Evolutionary conservation across 2,113 vertebrate genomes (phyloP), one percentile per base, ranked within the genome.

Genomic region (Pelusios castaneus): DNA sequence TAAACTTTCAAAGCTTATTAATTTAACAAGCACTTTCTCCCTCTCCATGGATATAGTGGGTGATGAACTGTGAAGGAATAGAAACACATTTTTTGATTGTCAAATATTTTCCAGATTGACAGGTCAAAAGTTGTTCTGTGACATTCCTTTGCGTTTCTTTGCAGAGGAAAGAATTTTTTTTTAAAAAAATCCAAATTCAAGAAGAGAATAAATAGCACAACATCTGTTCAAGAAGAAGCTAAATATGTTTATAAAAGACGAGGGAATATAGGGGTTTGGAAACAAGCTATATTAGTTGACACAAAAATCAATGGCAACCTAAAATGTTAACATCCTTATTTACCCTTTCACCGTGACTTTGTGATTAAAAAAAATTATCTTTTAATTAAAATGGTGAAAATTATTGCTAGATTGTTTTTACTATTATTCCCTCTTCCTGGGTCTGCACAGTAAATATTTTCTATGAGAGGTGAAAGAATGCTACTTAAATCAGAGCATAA

Each of bases 401-500:
- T 41, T 58, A 58, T 29, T 91, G 79, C 12, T 94, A 88, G 70
- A 94, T 81, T 92, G 25, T 83, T 92, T 43, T 91, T 83, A 80
- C 91, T 94, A 92, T 88, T 91, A 80, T 92, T 95, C 54, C 85
- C n/a, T 95, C 8, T 93, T 38, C 79, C 91, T 91, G 75, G 89
- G 21, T 75, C 77, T 75, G 45, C 45, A 67, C 25, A 76, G 51
- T 87, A 94, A 91, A 91, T 95, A 92, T 92, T 93, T 96, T 94
- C 54, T 89, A 54, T 52, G 43, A 93, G 67, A 95, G 88, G 78
- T 4, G 93, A 95, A 93, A 94, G 29, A 81, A 83, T 91, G 79
- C 79, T 93, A 88, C 81, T 95, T 54, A 95, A 96, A 95, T 89
- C 47, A 84, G 88, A 85, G 93, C 89, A 56, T 82, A 85, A 92